phyloP scores from a whole-genome alignment of 2,113 vertebrate genomes.

The Eonycteris spelaea region DNA sequence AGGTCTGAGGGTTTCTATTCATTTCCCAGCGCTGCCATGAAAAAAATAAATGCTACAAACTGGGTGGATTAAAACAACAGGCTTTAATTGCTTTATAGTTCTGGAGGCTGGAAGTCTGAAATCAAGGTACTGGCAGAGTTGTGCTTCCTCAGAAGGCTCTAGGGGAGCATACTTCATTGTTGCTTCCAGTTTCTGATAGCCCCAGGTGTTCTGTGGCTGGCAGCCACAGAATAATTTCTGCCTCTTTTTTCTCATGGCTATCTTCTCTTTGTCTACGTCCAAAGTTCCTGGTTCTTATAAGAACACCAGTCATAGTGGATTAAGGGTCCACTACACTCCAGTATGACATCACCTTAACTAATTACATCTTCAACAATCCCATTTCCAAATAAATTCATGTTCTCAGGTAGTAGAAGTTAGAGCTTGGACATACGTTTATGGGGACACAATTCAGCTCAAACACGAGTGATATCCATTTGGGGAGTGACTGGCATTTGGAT shows the following conservation, averaged over 20 bases:
- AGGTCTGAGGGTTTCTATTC: background rate
- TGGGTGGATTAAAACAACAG: background rate
- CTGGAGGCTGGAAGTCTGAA: background rate
- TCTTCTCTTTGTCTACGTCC: background rate
- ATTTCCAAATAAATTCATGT: constrained; percentile 10
- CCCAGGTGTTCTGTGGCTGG: background rate
- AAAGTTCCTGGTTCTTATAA: background rate
- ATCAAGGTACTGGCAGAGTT: background rate
- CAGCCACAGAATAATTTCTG: background rate
- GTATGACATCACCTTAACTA: background rate
- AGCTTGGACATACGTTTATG: background rate
- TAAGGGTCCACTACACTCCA: background rate
- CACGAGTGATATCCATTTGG: background rate
- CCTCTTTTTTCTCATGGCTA: background rate
- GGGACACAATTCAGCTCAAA: background rate
- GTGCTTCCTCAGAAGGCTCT: background rate
- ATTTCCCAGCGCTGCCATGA: background rate
- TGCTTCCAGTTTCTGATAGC: background rate
- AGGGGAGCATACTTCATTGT: background rate
- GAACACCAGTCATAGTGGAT: background rate
- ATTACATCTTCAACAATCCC: background rate
- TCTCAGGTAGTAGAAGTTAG: background rate
- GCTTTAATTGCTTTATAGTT: background rate
- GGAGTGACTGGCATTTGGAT: background rate
- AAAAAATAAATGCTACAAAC: background rate